Base-by-base conservation (phyloP, 2,888 invertebrate genomes). In the Pseudoips prasinana region DNA sequence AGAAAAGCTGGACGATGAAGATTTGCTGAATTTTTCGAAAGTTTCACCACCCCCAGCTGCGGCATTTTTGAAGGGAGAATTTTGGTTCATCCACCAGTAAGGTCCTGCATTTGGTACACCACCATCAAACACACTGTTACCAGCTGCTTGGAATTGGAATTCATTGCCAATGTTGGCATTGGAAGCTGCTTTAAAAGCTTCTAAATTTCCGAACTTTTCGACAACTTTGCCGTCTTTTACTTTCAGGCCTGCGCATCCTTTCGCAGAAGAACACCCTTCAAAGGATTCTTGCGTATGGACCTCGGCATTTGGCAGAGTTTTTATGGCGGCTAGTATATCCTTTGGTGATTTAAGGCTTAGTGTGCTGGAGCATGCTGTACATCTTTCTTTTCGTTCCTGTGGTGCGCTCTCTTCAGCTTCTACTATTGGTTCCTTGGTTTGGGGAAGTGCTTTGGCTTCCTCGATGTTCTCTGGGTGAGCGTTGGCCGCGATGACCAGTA, bases 1-100 rank as follows among this genome's bases (percentile, higher is more conserved):
- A 8, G 73, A 68, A 1, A 78, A 72, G 32, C 74, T 78, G 0
- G 73, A 64, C 1, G 69, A 71, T 0, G 64, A 62, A 1, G 58
- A 49, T 33, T 86, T 76, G 57, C 75, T 82, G 60, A 72, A 79
- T 33, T 85, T 87, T 34, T 79, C 74, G 4, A 70, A 79, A 30
- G 59, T 71, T 0, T 66, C 73, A 10, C 72, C 70, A 2, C 55
- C 62, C 1, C 56, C 72, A 1, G 77, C 48, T 7, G 29, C 46
- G 1, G 34, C 10, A 3, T 75, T 80, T 53, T 90, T 90, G 64
- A 92, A 89, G 0, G 92, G 92, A 0, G 90, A 91, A 47, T 91
- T 76, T 11, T 90, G 74, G 39, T 83, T 83, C 83, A 90, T 90
- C 92, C 92, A 92, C 92, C 92, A 92, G 67, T 87, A 91, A 0